phyloP scores from a whole-genome alignment of 2,797 vertebrate genomes.

The Paedocypris micromegethes region DNA sequence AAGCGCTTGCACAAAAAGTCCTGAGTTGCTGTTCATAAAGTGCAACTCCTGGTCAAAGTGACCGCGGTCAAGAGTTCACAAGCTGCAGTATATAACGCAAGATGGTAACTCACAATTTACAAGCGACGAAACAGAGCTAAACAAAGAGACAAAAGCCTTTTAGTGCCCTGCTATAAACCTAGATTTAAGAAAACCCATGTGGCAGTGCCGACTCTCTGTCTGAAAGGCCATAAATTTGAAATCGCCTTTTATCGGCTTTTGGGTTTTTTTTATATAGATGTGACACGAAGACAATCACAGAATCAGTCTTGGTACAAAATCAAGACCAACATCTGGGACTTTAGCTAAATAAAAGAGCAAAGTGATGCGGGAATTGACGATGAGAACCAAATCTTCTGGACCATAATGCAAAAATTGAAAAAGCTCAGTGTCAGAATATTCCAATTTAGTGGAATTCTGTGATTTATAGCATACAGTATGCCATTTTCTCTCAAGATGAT shows the following conservation, averaged over 20 bases:
- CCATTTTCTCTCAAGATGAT: too few relatives aligned
- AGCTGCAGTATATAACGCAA: slow-evolving; percentile 7
- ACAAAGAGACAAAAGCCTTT: slow-evolving; percentile 33
- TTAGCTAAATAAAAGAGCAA: too few relatives aligned
- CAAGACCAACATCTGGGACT: too few relatives aligned
- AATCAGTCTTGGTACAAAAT: too few relatives aligned
- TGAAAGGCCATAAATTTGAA: slow-evolving; percentile 10
- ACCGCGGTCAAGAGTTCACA: slow-evolving; percentile 48
- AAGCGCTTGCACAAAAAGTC: slow-evolving; percentile 43
- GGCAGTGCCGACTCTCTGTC: neutral
- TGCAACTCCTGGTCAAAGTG: slow-evolving; percentile 51
- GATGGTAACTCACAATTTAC: slow-evolving; percentile 1
- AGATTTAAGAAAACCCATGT: slow-evolving; percentile 33
- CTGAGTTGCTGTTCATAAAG: slow-evolving; percentile 38
- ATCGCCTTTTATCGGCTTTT: slow-evolving; percentile 9
- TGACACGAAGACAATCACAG: too few relatives aligned
- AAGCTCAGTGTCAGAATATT: too few relatives aligned
- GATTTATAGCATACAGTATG: too few relatives aligned
- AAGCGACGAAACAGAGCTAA: slow-evolving; percentile 16
- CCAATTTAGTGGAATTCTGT: too few relatives aligned
- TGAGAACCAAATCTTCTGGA: too few relatives aligned
- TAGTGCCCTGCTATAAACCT: slow-evolving; percentile 24
- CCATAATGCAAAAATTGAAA: too few relatives aligned
- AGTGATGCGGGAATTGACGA: too few relatives aligned
- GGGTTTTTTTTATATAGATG: neutral